A percentile compares a stretch with the other conserved stretches of the same genome.
These are phyloP conservation scores for Pristionchus mayeri DNA, from an alignment of 2,888 invertebrate genomes.

Conservation along the genomic window DNA sequence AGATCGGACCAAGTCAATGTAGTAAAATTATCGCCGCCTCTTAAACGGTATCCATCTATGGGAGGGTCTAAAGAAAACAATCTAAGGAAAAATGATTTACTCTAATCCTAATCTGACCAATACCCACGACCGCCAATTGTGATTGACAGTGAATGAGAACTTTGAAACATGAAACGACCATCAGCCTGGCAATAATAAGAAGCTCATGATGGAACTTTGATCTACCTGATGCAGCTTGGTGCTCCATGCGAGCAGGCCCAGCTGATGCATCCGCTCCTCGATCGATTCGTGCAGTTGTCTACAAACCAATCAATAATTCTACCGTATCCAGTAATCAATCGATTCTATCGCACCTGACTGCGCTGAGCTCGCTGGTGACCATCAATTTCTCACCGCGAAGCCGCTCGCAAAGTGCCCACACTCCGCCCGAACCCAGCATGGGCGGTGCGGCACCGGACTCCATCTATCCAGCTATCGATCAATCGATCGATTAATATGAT, in stretches of 20 bases:
- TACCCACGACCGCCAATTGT: too few species aligned
- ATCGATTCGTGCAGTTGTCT: slow-evolving; percentile 57
- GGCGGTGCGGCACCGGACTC: neutral
- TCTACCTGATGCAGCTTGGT: slow-evolving; percentile 65
- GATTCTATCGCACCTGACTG: slow-evolving; percentile 44
- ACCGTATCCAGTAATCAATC: neutral
- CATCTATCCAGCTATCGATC: neutral
- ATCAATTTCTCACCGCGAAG: slow-evolving; percentile 59
- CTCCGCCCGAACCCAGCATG: slow-evolving; percentile 6
- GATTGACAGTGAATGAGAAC: too few species aligned
- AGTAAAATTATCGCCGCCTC: neutral
- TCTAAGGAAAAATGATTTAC: too few species aligned
- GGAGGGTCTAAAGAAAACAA: too few species aligned
- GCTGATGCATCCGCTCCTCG: slow-evolving; percentile 55
- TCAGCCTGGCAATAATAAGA: too few species aligned
- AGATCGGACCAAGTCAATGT: neutral
- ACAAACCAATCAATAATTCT: neutral
- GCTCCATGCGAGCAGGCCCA: slow-evolving; percentile 60
- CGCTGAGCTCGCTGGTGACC: slow-evolving; percentile 58
- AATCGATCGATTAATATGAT: neutral
- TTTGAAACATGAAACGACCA: neutral
- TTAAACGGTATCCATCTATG: too few species aligned
- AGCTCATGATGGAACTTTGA: too few species aligned
- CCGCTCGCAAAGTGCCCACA: slow-evolving; percentile 48
- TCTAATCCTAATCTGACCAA: too few species aligned